A percentile compares a stretch with the other conserved stretches of the same genome.
phyloP scores from a whole-genome alignment of 2,113 vertebrate species.

The Dipodomys stephensi region DNA sequence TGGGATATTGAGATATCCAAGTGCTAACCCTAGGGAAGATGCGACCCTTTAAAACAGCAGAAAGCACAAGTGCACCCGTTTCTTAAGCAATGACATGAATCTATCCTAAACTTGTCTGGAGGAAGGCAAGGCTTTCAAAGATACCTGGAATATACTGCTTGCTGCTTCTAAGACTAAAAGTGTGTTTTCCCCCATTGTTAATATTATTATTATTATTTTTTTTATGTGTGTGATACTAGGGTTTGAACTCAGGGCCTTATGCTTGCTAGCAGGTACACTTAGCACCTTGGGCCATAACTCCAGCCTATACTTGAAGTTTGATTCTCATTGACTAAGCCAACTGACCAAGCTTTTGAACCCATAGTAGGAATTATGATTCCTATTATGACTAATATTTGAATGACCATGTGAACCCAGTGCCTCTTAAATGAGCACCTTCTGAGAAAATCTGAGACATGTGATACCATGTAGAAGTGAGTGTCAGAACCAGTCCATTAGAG shows the following conservation, averaged over 20 bases:
- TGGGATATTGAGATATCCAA: not conserved
- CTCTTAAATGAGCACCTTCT: not conserved
- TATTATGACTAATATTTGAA: constrained; percentile 6
- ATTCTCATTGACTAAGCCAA: not conserved
- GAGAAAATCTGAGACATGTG: not conserved
- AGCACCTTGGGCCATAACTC: too few relatives aligned
- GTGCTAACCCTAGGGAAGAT: not conserved
- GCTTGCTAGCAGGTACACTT: too few relatives aligned
- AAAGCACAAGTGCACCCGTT: not conserved
- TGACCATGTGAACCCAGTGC: not conserved
- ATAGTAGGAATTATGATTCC: not conserved
- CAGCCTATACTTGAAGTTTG: not conserved
- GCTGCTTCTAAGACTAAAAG: not conserved
- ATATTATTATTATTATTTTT: too few relatives aligned
- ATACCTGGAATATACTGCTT: not conserved
- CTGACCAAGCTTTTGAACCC: constrained; percentile 4
- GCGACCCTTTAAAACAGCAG: not conserved
- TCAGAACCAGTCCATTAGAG: not conserved
- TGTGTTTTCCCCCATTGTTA: too few relatives aligned
- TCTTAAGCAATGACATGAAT: not conserved
- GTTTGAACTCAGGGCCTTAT: too few relatives aligned
- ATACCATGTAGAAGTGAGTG: not conserved
- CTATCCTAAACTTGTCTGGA: not conserved
- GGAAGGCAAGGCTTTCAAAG: not conserved
- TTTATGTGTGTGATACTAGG: too few relatives aligned